A percentile compares a stretch with the other conserved stretches of the same genome.
phyloP scores from a whole-genome alignment of 2,113 vertebrate genomes.

The Eurypyga helias region DNA sequence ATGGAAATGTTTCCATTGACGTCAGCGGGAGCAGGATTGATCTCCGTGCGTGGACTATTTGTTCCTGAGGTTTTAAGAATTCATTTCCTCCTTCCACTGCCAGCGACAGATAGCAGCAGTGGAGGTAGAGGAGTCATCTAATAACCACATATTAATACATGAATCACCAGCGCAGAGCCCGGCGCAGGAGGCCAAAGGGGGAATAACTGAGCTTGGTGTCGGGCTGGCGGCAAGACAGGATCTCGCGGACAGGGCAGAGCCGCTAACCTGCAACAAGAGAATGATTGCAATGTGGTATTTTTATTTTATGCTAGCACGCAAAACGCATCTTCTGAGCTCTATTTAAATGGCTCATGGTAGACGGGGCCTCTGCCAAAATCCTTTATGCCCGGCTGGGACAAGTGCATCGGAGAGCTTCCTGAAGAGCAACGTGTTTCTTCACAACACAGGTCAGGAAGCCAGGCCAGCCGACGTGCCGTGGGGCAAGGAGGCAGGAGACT shows the following conservation, averaged over 20 bases:
- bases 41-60: background rate
- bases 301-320: background rate
- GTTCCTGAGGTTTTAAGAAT: conserved; percentile 22
- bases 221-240: background rate
- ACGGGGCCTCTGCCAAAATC: background rate
- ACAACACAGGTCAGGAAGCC: no score
- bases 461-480: fast-evolving
- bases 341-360: background rate
- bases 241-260: background rate
- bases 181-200: background rate
- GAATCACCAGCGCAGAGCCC: background rate
- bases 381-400: background rate
- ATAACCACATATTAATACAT: background rate
- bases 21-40: background rate
- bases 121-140: background rate
- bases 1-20: background rate
- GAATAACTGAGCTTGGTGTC: fast-evolving
- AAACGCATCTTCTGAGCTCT: background rate
- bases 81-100: conserved; percentile 24
- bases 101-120: background rate
- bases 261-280: background rate
- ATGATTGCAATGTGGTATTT: background rate
- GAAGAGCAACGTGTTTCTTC: background rate
- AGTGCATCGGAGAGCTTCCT: background rate
- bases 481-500: background rate